Percentiles rank a stretch among this genome's conserved stretches.
Conservation (phyloP, 2,797 vertebrate species). For the Microctenopoma steveboyesi region DNA sequence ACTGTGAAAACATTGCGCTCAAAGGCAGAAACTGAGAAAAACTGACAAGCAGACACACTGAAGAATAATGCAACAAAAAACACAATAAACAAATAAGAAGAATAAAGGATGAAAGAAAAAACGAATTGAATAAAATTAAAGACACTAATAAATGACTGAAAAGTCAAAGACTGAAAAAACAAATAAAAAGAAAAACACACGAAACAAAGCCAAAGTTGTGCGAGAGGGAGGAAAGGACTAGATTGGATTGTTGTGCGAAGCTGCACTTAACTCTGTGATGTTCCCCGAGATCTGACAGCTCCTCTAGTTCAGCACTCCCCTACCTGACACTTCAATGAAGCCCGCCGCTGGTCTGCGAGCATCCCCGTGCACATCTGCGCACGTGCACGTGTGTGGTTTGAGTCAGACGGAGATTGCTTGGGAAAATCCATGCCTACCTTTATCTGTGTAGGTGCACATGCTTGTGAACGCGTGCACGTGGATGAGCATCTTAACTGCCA, state of each 20-base stretch:
- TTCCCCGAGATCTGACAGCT: conserved; percentile 70
- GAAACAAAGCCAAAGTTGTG: conserved; percentile 49
- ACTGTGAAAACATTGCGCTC: conserved; percentile 4
- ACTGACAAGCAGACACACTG: background rate
- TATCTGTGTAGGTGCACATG: conserved; percentile 8
- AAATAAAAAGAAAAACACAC: conserved; percentile 15
- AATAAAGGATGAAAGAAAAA: background rate
- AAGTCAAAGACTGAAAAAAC: background rate
- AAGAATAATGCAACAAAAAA: background rate
- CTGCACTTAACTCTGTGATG: conserved; percentile 65
- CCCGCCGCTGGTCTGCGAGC: conserved; percentile 50
- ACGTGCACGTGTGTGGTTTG: conserved; percentile 23
- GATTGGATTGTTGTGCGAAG: conserved; percentile 60
- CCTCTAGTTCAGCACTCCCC: conserved; percentile 63
- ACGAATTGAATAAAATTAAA: conserved; percentile 1
- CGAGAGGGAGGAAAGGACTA: conserved; percentile 44
- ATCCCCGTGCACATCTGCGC: conserved; percentile 17
- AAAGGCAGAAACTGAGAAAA: conserved; percentile 3
- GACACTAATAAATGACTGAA: conserved; percentile 6
- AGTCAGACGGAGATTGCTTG: conserved; percentile 38
- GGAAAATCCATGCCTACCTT: conserved; percentile 30
- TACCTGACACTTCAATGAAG: conserved; percentile 72
- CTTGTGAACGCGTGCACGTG: conserved; percentile 3
- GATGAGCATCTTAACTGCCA: conserved; percentile 54
- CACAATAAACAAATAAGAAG: conserved; percentile 14